Conservation (phyloP, 2,888 invertebrate species). For the Sinelater perroti region DNA sequence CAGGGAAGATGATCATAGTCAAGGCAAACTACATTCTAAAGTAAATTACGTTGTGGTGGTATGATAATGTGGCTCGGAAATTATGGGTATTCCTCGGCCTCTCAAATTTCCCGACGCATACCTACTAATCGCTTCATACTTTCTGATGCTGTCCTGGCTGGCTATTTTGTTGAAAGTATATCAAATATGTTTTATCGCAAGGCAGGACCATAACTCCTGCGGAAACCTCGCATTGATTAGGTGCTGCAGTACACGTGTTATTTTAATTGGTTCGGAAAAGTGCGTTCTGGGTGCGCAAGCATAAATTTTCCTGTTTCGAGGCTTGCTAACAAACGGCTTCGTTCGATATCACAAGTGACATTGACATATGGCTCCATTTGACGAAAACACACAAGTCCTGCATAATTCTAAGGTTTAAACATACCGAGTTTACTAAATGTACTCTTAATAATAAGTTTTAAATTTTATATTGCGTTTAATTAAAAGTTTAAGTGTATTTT, state of each 20-base stretch:
- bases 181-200: slow-evolving; percentile 17
- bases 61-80: slow-evolving; percentile 7
- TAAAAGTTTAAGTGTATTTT: too few species aligned
- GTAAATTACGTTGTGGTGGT: slow-evolving; percentile 15
- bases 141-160: not conserved
- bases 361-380: slow-evolving; percentile 22
- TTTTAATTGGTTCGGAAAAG: slow-evolving; percentile 20
- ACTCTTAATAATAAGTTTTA: too few species aligned
- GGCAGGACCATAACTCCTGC: slow-evolving; percentile 4
- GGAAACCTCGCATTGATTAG: not conserved
- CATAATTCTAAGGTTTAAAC: slow-evolving; percentile 18
- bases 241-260: slow-evolving; percentile 6
- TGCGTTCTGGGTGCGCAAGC: slow-evolving; percentile 15
- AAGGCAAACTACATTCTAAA: not conserved
- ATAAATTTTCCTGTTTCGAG: slow-evolving; percentile 22
- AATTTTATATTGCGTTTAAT: too few species aligned
- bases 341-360: slow-evolving; percentile 20
- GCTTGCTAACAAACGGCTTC: slow-evolving; percentile 14
- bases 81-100: slow-evolving; percentile 8
- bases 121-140: slow-evolving; percentile 12
- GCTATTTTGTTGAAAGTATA: slow-evolving; percentile 11
- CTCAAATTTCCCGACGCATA: slow-evolving; percentile 5
- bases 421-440: too few species aligned
- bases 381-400: too few species aligned
- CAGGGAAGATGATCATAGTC: slow-evolving; percentile 1